A percentile compares a stretch with the other conserved stretches of the same genome.
phyloP scores from a whole-genome alignment of 2,113 vertebrate genomes.

The Crotalus horridus region DNA sequence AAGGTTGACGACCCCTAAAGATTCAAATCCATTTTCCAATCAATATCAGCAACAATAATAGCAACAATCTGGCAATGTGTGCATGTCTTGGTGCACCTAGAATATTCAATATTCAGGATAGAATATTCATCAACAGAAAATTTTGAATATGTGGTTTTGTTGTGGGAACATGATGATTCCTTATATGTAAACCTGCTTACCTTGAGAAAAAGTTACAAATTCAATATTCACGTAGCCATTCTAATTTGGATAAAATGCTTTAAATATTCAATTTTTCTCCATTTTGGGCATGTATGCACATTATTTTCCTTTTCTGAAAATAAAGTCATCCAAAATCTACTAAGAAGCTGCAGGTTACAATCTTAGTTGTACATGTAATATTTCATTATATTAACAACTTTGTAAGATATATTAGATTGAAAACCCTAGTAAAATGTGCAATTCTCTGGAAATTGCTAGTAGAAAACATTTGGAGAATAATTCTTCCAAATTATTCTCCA shows the following conservation, averaged over 20 bases:
- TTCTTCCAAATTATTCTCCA: constrained; percentile 6
- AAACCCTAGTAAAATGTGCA: not conserved
- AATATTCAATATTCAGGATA: not conserved
- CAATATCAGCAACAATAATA: not conserved
- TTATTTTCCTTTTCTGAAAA: not conserved
- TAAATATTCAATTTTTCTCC: not conserved
- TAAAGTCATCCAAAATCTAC: not conserved
- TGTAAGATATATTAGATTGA: not conserved
- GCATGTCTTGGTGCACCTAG: not conserved
- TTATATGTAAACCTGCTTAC: not conserved
- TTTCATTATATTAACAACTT: not conserved
- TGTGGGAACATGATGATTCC: not conserved
- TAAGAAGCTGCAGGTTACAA: not conserved
- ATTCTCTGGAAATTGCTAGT: not conserved
- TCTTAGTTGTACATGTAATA: not conserved
- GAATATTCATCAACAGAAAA: not conserved
- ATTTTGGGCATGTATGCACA: not conserved
- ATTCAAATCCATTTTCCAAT: not conserved
- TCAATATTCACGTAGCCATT: not conserved
- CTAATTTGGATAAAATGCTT: not conserved
- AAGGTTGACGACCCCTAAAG: not conserved
- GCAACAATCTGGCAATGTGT: not conserved
- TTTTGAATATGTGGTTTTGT: not conserved
- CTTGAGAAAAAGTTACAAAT: not conserved
- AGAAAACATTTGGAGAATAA: not conserved